Conservation (phyloP, 2,888 invertebrate species). For the Dryococelus australis region DNA sequence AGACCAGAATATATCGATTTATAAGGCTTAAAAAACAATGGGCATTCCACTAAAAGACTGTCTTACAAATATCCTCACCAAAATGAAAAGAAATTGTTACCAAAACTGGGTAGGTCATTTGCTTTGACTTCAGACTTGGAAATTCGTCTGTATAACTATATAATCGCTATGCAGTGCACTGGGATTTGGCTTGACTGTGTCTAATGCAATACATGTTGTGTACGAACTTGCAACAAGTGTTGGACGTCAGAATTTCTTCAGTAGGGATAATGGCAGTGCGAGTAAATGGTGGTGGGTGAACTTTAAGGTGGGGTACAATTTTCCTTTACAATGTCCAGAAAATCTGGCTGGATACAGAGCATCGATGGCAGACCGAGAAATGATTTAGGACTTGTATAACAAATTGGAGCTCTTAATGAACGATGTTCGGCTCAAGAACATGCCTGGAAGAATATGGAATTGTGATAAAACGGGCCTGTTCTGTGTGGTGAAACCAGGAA, state of each 20-base stretch:
- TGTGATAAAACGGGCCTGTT: not conserved
- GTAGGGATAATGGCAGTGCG: not conserved
- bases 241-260: not conserved
- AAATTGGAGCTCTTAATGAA: not conserved
- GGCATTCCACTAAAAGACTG: not conserved
- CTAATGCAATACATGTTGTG: no score
- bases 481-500: not conserved
- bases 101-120: not conserved
- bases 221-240: not conserved
- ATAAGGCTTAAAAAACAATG: not conserved
- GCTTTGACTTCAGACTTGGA: not conserved
- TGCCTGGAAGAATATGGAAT: not conserved
- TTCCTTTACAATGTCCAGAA: not conserved
- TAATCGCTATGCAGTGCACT: not conserved
- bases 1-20: not conserved
- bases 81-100: not conserved
- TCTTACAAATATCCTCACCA: not conserved
- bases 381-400: not conserved
- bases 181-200: not conserved
- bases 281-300: not conserved
- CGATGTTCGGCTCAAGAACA: not conserved
- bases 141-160: not conserved
- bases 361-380: not conserved
- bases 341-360: not conserved
- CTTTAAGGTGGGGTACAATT: not conserved